A percentile compares a stretch with the other conserved stretches of the same genome.
phyloP scores from a whole-genome alignment of 1,140 invertebrate species.

The Plutomurus gul region DNA sequence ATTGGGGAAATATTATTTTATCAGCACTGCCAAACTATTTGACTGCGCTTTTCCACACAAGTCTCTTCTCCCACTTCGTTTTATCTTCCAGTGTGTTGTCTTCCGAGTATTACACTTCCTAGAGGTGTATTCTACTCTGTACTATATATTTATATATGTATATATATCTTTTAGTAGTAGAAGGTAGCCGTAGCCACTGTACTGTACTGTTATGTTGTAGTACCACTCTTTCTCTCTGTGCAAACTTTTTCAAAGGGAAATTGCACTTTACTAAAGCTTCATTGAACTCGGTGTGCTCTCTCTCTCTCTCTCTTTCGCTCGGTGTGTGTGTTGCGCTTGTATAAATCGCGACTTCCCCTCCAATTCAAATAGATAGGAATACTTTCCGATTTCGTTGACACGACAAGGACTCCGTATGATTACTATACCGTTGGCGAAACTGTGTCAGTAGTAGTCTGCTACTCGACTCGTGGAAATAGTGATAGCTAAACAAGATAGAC shows the following conservation, averaged over 20 bases:
- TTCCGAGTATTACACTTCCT: too few species aligned
- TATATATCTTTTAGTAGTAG: too few species aligned
- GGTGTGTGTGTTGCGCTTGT: too few species aligned
- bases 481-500: neutral
- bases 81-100: neutral
- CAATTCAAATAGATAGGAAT: conserved; percentile 19
- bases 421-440: neutral
- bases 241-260: conserved; percentile 14
- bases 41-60: conserved; percentile 19
- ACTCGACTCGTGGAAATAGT: neutral
- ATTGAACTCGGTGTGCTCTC: conserved; percentile 21
- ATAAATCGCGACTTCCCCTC: neutral
- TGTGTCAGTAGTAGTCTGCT: neutral
- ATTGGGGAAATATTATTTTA: conserved; percentile 30
- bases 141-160: neutral
- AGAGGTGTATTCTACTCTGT: neutral
- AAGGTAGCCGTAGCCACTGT: neutral
- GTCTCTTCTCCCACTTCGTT: neutral
- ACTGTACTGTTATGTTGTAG: neutral
- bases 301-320: too few species aligned
- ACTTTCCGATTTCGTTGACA: neutral
- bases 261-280: conserved; percentile 26
- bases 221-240: neutral
- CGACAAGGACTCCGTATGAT: neutral
- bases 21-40: conserved; percentile 28